These are phyloP conservation scores for Mesorhabditis sp. DNA, from an alignment of 2,888 invertebrate species.

Conservation along the genomic window DNA sequence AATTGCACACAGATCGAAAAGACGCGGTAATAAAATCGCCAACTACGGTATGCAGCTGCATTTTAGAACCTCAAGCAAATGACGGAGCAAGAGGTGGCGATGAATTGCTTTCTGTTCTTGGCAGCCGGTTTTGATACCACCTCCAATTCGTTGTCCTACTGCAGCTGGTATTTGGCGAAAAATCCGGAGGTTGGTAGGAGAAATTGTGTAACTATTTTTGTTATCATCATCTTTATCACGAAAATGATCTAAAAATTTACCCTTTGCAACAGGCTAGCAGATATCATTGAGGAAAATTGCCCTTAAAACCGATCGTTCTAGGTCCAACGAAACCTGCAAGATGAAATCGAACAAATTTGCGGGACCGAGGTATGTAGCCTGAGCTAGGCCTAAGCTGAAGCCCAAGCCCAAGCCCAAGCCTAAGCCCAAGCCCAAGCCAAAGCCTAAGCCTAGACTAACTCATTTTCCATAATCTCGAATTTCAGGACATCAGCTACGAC, in stretches of 20 bases:
- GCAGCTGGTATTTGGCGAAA: slow-evolving; percentile 60
- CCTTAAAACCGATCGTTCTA: too few species aligned
- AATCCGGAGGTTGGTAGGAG: slow-evolving; percentile 52
- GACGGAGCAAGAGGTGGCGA: slow-evolving; percentile 39
- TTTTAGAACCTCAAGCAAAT: slow-evolving; percentile 29
- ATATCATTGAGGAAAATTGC: too few species aligned
- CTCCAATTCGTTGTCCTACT: slow-evolving; percentile 61
- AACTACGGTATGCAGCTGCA: not conserved
- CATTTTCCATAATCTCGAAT: too few species aligned
- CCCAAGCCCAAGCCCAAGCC: too few species aligned
- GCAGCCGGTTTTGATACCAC: slow-evolving; percentile 64
- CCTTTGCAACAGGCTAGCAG: too few species aligned
- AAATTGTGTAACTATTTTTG: too few species aligned
- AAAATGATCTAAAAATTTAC: too few species aligned
- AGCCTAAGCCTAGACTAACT: too few species aligned
- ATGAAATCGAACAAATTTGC: slow-evolving; percentile 40
- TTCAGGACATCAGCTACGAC: slow-evolving; percentile 13
- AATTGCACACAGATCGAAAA: not conserved
- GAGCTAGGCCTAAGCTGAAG: slow-evolving; percentile 17
- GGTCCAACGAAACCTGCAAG: slow-evolving; percentile 16
- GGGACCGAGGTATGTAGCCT: slow-evolving; percentile 2
- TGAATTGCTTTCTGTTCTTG: slow-evolving; percentile 44
- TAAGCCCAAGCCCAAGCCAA: too few species aligned
- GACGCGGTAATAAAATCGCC: not conserved
- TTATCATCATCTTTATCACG: too few species aligned